Conservation (phyloP, 2,797 vertebrate genomes). For the Ficedula albicollis region DNA sequence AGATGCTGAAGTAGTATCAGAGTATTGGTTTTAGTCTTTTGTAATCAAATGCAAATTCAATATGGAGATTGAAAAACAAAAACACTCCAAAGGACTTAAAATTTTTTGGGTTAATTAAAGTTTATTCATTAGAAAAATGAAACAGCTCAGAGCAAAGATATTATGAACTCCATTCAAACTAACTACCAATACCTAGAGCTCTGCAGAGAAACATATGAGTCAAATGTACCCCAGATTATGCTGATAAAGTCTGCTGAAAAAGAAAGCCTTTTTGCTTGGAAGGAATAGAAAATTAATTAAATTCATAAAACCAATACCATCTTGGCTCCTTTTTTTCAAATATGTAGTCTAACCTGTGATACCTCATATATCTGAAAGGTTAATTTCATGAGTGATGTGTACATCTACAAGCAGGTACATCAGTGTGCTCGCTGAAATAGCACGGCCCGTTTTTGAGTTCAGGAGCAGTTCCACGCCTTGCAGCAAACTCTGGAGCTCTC, state of each 20-base stretch:
- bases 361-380: background rate
- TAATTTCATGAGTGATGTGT: background rate
- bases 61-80: background rate
- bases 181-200: background rate
- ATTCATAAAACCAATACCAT: background rate
- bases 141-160: background rate
- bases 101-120: accelerated
- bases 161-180: background rate
- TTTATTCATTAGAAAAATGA: background rate
- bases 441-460: background rate
- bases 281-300: background rate
- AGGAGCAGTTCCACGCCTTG: background rate
- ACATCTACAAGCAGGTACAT: background rate
- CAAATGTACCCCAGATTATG: background rate
- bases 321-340: background rate
- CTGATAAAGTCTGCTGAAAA: background rate
- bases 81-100: background rate
- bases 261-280: background rate
- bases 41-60: background rate
- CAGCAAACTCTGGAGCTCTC: background rate
- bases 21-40: background rate
- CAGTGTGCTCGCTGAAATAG: background rate
- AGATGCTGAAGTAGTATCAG: background rate
- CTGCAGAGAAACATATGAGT: background rate
- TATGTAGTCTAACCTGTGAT: background rate